Base-by-base conservation (phyloP, 2,797 vertebrate genomes). In the Paramormyrops hopkinsi region DNA sequence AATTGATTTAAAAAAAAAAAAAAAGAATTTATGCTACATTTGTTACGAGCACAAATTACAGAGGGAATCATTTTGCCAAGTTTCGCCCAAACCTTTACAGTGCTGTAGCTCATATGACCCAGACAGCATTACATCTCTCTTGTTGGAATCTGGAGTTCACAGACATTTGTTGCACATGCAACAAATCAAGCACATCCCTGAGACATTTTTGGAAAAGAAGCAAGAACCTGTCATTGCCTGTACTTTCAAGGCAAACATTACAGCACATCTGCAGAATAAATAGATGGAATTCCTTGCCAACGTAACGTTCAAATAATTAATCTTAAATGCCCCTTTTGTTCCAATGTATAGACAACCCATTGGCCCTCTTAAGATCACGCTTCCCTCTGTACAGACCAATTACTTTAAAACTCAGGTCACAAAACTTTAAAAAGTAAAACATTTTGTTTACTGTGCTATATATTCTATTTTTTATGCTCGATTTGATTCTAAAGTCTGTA, bases 351-450 rank as follows among this genome's bases (percentile, higher is more conserved):
- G 90, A 92, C 93, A 91, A 94, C 93, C 94, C 86, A 65, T 48
- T 92, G 92, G 94, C 91, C 93, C 90, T 87, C 91, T 90, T 93
- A 92, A 95, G 91, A 93, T 95, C 93, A 95, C 91, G 92, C 91
- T 90, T 90, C 88, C 92, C 89, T 93, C 91, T 91, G 93, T 54
- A 87, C 29, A 83, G 25, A 86, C 86, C 29, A 50, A 86, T 89
- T 91, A 91, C 89, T 89, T 89, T 91, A 89, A 46, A 89, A 53
- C 4, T 59, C 50, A 2, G 17, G 12, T 37, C n/a, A 53, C 25
- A 85, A 53, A 53, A 53, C 12, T 85, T 53, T 33, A 50, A 50
- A 85, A 85, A 46, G 14, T 17, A 76, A 79, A 41, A 79, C 37
- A 90, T 46, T 12, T 4, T 14, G 8, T 41, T 56, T 41, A 11